Evolutionary conservation across 2,797 vertebrate species (phyloP).

Genomic region (Pipistrellus pipistrellus): DNA sequence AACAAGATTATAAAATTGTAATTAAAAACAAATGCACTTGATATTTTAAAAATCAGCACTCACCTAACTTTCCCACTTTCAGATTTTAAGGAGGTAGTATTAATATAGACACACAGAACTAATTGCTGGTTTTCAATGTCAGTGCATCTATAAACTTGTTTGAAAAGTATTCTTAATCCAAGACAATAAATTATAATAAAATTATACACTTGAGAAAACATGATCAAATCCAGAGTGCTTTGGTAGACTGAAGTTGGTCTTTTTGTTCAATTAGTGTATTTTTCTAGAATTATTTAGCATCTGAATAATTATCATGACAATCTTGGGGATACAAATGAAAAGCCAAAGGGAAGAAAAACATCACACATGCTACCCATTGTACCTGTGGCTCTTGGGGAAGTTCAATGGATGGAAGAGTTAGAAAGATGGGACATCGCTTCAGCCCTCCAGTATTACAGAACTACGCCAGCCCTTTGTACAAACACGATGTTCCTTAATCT

Average conservation of each 20-base stretch:
- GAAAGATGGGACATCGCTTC: no score
- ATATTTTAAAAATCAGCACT: background rate
- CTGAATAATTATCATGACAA: background rate
- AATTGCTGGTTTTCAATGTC: background rate
- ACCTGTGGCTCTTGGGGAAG: background rate
- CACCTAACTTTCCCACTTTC: background rate
- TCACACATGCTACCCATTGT: fast-evolving
- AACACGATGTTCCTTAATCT: no score
- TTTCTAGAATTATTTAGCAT: background rate
- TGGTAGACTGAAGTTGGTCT: background rate
- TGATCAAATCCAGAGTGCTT: background rate
- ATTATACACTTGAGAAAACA: background rate
- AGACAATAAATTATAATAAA: background rate
- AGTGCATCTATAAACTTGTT: background rate
- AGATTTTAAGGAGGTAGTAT: background rate
- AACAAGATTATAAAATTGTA: background rate
- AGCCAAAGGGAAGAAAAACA: background rate
- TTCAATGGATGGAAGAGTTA: background rate
- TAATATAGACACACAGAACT: background rate
- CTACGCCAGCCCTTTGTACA: background rate
- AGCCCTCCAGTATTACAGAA: background rate
- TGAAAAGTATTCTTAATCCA: background rate
- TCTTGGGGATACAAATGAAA: background rate
- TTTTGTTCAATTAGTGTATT: background rate
- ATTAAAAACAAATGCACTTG: background rate